Conservation (phyloP, 2,888 invertebrate genomes). For the Pollenia amentaria region DNA sequence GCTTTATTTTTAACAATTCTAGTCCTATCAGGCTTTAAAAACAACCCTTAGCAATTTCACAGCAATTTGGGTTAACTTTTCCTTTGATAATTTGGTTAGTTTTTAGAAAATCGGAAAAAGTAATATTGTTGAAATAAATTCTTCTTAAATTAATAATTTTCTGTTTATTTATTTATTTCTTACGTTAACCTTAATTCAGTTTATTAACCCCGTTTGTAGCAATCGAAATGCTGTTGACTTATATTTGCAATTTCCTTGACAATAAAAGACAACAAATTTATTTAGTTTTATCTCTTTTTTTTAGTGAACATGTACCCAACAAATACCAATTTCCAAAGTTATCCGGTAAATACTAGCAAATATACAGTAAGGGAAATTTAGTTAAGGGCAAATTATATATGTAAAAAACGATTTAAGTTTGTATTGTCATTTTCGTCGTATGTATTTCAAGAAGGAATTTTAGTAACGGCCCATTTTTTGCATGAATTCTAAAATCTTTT, state of each 20-base stretch:
- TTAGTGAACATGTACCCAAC: neutral
- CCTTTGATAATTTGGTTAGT: no score
- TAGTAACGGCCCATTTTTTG: no score
- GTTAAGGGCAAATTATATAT: neutral
- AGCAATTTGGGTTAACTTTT: no score
- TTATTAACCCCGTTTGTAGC: neutral
- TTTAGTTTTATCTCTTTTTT: neutral
- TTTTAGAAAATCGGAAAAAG: no score
- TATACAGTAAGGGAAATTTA: neutral
- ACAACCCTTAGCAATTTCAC: no score
- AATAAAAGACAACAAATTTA: constrained; percentile 32
- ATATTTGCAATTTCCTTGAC: constrained; percentile 29
- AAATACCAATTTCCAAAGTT: constrained; percentile 32
- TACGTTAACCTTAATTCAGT: neutral
- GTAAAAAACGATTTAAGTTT: no score
- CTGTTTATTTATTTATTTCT: constrained; percentile 13
- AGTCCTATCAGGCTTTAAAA: no score
- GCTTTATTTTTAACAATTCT: no score
- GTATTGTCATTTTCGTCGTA: no score
- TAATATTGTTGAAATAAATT: no score
- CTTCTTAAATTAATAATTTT: neutral
- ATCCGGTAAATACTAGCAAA: constrained; percentile 8
- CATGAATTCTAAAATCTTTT: no score
- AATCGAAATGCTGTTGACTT: constrained; percentile 28
- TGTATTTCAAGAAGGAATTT: no score